Conservation (phyloP, 1,140 invertebrate genomes). For the Mylabris phalerata region DNA sequence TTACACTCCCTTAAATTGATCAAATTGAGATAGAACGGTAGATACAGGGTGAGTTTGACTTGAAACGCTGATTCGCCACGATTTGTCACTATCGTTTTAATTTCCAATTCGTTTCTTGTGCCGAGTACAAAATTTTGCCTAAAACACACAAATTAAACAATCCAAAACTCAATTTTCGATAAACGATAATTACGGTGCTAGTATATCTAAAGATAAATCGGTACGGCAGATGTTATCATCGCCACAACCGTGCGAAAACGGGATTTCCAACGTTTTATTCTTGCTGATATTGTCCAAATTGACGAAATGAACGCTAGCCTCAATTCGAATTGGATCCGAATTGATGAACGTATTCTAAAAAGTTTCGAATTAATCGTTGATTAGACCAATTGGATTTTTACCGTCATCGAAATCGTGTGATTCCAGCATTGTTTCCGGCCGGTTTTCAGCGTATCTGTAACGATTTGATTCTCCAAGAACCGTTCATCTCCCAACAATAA, state of each 20-base stretch:
- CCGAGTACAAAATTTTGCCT: constrained; percentile 18
- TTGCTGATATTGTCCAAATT: too few relatives aligned
- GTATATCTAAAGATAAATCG: too few relatives aligned
- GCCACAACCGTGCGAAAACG: constrained; percentile 17
- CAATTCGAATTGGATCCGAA: not conserved
- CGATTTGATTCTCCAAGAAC: constrained; percentile 3
- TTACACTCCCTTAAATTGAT: constrained; percentile 22
- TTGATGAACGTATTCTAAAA: not conserved
- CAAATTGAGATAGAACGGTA: constrained; percentile 16
- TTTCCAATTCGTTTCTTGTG: constrained; percentile 11
- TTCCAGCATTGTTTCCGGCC: too few relatives aligned
- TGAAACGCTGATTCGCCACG: constrained; percentile 25
- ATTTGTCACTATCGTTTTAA: constrained; percentile 17
- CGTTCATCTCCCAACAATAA: too few relatives aligned
- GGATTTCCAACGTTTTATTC: constrained; percentile 4
- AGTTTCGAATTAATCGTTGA: not conserved
- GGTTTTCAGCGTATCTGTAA: not conserved
- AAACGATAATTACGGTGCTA: too few relatives aligned
- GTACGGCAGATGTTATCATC: constrained; percentile 14
- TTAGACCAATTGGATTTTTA: not conserved
- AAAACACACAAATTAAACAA: not conserved
- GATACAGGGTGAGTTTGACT: constrained; percentile 13
- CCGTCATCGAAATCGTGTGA: too few relatives aligned
- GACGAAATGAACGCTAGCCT: too few relatives aligned
- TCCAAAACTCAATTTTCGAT: too few relatives aligned